Percentiles rank a stretch among this genome's conserved stretches.
These are phyloP conservation scores for Xestobium rufovillosum DNA, from an alignment of 2,888 invertebrate species.

Conservation along the genomic window DNA sequence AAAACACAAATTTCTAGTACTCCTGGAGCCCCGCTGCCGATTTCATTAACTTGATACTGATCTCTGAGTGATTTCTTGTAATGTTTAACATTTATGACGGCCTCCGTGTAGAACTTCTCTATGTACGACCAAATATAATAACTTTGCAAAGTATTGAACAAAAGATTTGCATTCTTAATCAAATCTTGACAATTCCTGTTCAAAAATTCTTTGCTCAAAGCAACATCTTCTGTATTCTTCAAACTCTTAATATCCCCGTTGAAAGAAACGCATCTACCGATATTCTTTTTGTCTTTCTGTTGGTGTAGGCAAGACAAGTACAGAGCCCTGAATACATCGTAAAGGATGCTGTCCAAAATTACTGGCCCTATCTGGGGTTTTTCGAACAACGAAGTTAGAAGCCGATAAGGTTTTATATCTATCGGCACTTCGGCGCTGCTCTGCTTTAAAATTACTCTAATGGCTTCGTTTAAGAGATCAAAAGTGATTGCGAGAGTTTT, in stretches of 20 bases:
- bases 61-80: slow-evolving; percentile 30
- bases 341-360: slow-evolving; percentile 67
- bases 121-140: slow-evolving; percentile 81
- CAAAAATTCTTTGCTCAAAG: slow-evolving; percentile 37
- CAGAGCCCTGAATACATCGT: slow-evolving; percentile 65
- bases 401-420: slow-evolving; percentile 65
- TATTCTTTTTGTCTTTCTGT: slow-evolving; percentile 35
- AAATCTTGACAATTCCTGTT: slow-evolving; percentile 56
- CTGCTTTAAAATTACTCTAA: slow-evolving; percentile 53
- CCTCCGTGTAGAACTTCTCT: slow-evolving; percentile 54
- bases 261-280: slow-evolving; percentile 39
- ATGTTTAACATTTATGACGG: slow-evolving; percentile 32
- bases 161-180: slow-evolving; percentile 73
- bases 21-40: slow-evolving; percentile 57
- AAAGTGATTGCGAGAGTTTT: slow-evolving; percentile 44
- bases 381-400: slow-evolving; percentile 76
- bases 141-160: slow-evolving; percentile 78
- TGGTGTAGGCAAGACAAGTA: slow-evolving; percentile 48
- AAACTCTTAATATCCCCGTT: slow-evolving; percentile 40
- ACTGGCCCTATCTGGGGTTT: slow-evolving; percentile 78
- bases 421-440: slow-evolving; percentile 47
- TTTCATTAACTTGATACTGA: slow-evolving; percentile 41
- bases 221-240: slow-evolving; percentile 31
- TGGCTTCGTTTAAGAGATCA: slow-evolving; percentile 57
- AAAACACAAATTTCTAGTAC: slow-evolving; percentile 64